Conservation (phyloP, 1,140 invertebrate species). For the Lepeophtheirus salmonis region DNA sequence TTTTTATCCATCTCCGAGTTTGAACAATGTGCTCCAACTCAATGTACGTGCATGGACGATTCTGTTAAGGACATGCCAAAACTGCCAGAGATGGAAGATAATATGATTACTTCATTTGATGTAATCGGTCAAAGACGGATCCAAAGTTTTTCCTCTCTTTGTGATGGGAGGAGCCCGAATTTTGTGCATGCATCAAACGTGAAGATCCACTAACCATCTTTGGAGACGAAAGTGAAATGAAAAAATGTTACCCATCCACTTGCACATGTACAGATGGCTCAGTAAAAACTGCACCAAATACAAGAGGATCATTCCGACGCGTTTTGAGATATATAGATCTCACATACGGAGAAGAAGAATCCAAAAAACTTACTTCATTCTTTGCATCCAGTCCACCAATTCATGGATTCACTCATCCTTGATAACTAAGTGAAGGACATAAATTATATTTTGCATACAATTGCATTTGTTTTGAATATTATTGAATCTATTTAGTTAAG, state of each 20-base stretch:
- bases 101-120: not conserved
- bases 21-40: not conserved
- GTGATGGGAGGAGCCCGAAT: not conserved
- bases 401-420: too few relatives aligned
- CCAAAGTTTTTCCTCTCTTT: not conserved
- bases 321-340: not conserved
- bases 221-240: not conserved
- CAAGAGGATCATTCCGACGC: not conserved
- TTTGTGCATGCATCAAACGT: not conserved
- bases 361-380: not conserved
- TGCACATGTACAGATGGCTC: not conserved
- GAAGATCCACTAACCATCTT: not conserved
- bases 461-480: too few relatives aligned
- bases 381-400: not conserved
- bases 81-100: not conserved
- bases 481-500: too few relatives aligned
- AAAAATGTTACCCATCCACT: not conserved
- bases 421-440: too few relatives aligned
- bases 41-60: not conserved
- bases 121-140: not conserved
- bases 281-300: not conserved
- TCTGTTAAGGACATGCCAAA: not conserved
- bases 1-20: not conserved
- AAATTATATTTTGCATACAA: too few relatives aligned
- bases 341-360: not conserved